Evolutionary conservation across 2,888 invertebrate genomes (phyloP), one percentile per base, ranked within the genome.

Genomic region (Drosophila multiciliata): DNA sequence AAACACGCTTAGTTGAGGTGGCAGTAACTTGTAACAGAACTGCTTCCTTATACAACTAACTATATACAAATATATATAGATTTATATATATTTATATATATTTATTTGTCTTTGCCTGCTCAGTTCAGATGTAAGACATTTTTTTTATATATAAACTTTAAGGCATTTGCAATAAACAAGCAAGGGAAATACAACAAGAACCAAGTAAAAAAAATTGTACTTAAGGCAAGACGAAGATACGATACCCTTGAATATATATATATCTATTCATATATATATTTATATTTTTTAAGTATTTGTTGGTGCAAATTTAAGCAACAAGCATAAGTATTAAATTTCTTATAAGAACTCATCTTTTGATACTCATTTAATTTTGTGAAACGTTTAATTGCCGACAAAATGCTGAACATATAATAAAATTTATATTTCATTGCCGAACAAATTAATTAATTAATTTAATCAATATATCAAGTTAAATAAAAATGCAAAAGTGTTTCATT

Each of bases 91-190:
- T 12, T 12, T 20, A 20, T 20, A 11, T 12, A 7, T 20, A 7
- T 20, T 1, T 20, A 45, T 45, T 1, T 57, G 5, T 57, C 8
- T 35, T 32, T 38, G 38, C 29, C 12, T 20, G 12, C 49, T 32
- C 33, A 15, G 38, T 11, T 38, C 29, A 40, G 40, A 15, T 66
- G 40, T 26, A 48, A 52, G 17, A 66, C 40, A 69, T 66, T 66
- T 66, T 68, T 68, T 29, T 5, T 29, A 5, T 29, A 29, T 49
- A 77, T 80, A 54, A 71, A 65, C 73, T 76, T 70, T 42, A 66
- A 79, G 82, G 65, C 38, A 73, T 75, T 80, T 67, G 69, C 79
- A 66, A 76, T 78, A 77, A 68, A 55, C 60, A 63, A 49, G 58
- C 45, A 40, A 53, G 49, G 20, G 32, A 66, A 71, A 48, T 23